Evolutionary conservation across 2,888 invertebrate species (phyloP).

Genomic region (Lycia hirtaria): DNA sequence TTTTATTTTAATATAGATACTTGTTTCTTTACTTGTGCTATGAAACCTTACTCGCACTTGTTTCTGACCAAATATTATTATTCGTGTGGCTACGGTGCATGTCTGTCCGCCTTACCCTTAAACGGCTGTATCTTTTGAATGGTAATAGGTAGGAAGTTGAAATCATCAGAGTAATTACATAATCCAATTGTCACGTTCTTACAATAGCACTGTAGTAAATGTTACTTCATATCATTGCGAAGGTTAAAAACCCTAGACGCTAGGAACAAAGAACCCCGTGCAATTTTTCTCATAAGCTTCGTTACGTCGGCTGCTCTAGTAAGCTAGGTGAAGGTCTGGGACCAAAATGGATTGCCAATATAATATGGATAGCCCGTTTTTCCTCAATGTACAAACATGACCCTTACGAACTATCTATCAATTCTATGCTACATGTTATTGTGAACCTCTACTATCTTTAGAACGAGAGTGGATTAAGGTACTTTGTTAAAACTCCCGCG

Average conservation of each 20-base stretch:
- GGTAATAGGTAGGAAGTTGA: too few relatives aligned
- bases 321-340: slow-evolving; percentile 2
- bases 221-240: slow-evolving; percentile 4
- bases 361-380: slow-evolving; percentile 7
- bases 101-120: too few relatives aligned
- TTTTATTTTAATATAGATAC: too few relatives aligned
- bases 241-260: not conserved
- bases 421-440: slow-evolving; percentile 11
- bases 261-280: slow-evolving; percentile 14
- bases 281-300: slow-evolving; percentile 1
- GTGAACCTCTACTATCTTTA: slow-evolving; percentile 13
- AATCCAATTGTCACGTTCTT: slow-evolving; percentile 7
- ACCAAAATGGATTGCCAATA: not conserved
- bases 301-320: slow-evolving; percentile 4
- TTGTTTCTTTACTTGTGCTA: not conserved
- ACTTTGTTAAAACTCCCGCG: slow-evolving; percentile 4
- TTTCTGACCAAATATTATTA: too few relatives aligned
- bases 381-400: slow-evolving; percentile 6
- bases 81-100: too few relatives aligned
- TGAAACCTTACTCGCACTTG: not conserved
- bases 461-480: slow-evolving; percentile 12
- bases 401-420: slow-evolving; percentile 10
- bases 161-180: not conserved
- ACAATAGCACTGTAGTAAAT: slow-evolving; percentile 6
- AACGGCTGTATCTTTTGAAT: too few relatives aligned